Evolutionary conservation across 2,888 invertebrate genomes (phyloP).

Genomic region (Agonum fuliginosum): DNA sequence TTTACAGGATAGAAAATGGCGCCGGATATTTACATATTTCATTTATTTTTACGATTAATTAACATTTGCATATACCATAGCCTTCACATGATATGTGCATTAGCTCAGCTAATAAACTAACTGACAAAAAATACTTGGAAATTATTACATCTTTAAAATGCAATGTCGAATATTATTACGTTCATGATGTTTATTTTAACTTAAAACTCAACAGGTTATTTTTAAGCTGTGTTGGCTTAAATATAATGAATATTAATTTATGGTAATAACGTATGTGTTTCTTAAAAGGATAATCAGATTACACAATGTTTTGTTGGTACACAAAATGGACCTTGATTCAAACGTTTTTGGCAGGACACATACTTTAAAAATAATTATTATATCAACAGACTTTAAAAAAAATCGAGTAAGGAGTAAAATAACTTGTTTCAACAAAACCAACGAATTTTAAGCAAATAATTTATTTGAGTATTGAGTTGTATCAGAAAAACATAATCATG

Average conservation of each 20-base stretch:
- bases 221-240: slow-evolving; percentile 9
- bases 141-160: not conserved
- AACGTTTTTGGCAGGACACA: not conserved
- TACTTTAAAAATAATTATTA: slow-evolving; percentile 2
- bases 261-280: slow-evolving; percentile 1
- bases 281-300: slow-evolving; percentile 36
- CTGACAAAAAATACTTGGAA: not conserved
- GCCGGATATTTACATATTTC: slow-evolving; percentile 56
- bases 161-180: not conserved
- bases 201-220: not conserved
- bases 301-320: slow-evolving; percentile 23
- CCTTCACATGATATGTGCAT: slow-evolving; percentile 18
- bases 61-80: slow-evolving; percentile 44
- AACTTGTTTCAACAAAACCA: not conserved
- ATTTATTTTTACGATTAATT: slow-evolving; percentile 48
- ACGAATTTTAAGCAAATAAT: too few relatives aligned
- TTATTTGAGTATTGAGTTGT: too few relatives aligned
- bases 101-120: slow-evolving; percentile 51
- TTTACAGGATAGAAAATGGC: slow-evolving; percentile 45
- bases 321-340: slow-evolving; percentile 8
- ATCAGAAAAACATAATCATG: too few relatives aligned
- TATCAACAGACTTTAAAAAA: not conserved
- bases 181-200: not conserved
- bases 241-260: slow-evolving; percentile 43
- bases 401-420: too few relatives aligned